phyloP scores from a whole-genome alignment of 1,140 invertebrate species.

The Watersipora subatra region DNA sequence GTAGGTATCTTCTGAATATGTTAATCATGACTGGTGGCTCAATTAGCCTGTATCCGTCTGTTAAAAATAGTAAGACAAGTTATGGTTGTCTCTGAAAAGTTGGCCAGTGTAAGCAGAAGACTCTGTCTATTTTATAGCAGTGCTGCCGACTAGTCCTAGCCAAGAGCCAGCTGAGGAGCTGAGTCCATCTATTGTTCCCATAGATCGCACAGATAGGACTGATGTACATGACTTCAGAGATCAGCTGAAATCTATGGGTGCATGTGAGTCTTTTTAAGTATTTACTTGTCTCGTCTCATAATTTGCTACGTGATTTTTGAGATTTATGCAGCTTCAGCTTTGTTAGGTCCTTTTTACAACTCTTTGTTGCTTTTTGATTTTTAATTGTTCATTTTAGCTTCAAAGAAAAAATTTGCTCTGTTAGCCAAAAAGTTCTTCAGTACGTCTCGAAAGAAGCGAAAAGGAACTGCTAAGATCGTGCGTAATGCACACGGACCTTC shows the following conservation, averaged over 20 bases:
- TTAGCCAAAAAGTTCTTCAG: neutral
- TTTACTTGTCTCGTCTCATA: too few relatives aligned
- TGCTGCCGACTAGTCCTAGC: too few relatives aligned
- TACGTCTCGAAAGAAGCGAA: neutral
- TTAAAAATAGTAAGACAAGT: too few relatives aligned
- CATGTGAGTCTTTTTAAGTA: constrained; percentile 2
- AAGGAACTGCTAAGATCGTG: neutral
- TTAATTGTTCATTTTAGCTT: neutral
- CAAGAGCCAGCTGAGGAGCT: neutral
- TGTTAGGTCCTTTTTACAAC: too few relatives aligned
- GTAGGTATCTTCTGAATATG: too few relatives aligned
- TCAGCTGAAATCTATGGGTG: neutral
- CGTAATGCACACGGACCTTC: neutral
- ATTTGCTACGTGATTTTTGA: too few relatives aligned
- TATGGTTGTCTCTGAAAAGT: too few relatives aligned
- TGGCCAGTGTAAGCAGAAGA: too few relatives aligned
- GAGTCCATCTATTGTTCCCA: neutral
- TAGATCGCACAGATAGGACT: neutral
- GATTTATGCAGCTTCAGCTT: too few relatives aligned
- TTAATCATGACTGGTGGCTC: too few relatives aligned
- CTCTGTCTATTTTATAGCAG: too few relatives aligned
- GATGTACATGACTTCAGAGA: neutral
- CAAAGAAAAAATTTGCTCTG: constrained; percentile 3
- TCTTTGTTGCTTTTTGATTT: neutral
- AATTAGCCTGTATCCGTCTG: too few relatives aligned